Percentiles rank a stretch among this genome's conserved stretches.
Conservation (phyloP, 35 echinoderm and acorn worm species). For the Stichopus chloronotus region DNA sequence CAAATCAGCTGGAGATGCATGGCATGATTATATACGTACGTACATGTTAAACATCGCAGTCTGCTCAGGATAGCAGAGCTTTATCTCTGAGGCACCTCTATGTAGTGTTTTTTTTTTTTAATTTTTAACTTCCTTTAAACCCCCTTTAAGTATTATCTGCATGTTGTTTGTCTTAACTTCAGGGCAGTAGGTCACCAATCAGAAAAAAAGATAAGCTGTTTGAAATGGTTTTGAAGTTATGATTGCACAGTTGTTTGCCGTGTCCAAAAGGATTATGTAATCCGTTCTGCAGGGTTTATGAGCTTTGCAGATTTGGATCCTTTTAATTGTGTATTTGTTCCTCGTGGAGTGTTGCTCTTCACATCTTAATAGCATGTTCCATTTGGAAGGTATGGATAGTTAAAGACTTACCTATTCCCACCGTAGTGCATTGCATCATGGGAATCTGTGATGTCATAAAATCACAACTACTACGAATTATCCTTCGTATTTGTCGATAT, state of each 20-base stretch:
- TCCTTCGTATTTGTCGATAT: too few relatives aligned
- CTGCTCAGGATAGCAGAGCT: neutral
- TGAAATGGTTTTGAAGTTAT: slow-evolving; percentile 45
- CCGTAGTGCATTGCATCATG: too few relatives aligned
- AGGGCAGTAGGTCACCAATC: neutral
- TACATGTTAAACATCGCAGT: too few relatives aligned
- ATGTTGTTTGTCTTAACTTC: slow-evolving; percentile 29
- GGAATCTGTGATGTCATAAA: too few relatives aligned
- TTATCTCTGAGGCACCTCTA: slow-evolving; percentile 27
- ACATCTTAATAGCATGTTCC: too few relatives aligned
- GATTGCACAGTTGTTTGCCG: neutral
- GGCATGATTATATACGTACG: too few relatives aligned
- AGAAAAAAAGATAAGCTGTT: neutral
- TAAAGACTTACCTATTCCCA: too few relatives aligned
- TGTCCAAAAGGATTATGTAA: slow-evolving; percentile 35
- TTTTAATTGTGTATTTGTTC: neutral
- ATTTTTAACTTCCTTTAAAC: too few relatives aligned
- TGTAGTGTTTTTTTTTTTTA: slow-evolving; percentile 5
- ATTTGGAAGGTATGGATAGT: too few relatives aligned
- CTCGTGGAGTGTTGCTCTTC: neutral
- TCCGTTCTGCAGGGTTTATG: neutral
- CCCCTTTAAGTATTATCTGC: slow-evolving; percentile 38
- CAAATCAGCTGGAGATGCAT: too few relatives aligned
- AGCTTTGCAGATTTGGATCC: slow-evolving; percentile 12
- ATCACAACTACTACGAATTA: too few relatives aligned